Conservation (phyloP, 2,113 vertebrate genomes). For the Pluvialis apricaria region DNA sequence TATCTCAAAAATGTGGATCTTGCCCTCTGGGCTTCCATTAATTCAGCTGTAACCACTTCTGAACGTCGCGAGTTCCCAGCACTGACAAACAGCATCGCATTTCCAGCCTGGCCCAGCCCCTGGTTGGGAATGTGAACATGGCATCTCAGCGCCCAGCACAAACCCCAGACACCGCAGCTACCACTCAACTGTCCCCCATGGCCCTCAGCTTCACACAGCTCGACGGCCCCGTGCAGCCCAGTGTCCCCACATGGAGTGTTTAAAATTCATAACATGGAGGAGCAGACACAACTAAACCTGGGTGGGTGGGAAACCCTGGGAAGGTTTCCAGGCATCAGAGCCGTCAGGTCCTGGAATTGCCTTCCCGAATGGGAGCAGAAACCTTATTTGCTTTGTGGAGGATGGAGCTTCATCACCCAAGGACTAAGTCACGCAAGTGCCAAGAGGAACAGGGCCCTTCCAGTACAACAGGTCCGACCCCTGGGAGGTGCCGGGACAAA, state of each 20-base stretch:
- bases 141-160: neutral
- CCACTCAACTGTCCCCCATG: fast-evolving
- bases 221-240: neutral
- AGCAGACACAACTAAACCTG: neutral
- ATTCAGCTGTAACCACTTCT: neutral
- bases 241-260: neutral
- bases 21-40: neutral
- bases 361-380: neutral
- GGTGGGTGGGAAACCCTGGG: neutral
- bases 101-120: neutral
- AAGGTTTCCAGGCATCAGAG: neutral
- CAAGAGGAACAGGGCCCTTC: neutral
- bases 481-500: neutral
- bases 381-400: neutral
- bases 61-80: neutral
- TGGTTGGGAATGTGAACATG: neutral
- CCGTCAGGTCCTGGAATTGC: neutral
- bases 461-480: neutral
- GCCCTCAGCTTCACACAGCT: neutral
- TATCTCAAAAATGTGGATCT: neutral
- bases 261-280: too few species aligned
- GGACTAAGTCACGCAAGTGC: neutral
- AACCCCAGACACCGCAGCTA: neutral
- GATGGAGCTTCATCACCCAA: neutral
- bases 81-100: neutral